phyloP scores from a whole-genome alignment of 2,888 invertebrate species.

The Himalopsyche japonica region DNA sequence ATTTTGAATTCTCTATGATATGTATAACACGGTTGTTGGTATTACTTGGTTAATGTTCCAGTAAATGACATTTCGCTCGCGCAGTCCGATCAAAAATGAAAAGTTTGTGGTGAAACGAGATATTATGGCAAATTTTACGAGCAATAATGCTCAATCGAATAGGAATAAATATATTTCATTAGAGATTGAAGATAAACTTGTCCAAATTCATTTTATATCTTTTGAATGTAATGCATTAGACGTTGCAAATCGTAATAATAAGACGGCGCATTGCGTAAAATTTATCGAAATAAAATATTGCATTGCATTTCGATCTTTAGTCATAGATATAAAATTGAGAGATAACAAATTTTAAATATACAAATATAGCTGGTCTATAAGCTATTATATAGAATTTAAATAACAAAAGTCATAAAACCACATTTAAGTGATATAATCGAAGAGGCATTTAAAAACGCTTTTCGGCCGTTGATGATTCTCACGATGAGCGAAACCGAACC shows the following conservation, averaged over 20 bases:
- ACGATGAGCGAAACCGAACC: too few relatives aligned
- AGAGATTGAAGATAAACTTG: background rate
- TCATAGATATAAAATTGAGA: too few relatives aligned
- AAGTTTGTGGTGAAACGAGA: background rate
- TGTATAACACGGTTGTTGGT: background rate
- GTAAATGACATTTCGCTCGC: background rate
- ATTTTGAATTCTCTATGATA: background rate
- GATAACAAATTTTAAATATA: too few relatives aligned
- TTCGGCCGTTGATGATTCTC: too few relatives aligned
- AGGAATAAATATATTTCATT: background rate
- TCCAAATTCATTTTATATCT: background rate
- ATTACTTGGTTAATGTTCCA: background rate
- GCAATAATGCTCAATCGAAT: background rate
- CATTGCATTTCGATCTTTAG: too few relatives aligned
- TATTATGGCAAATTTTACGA: slow-evolving; percentile 1
- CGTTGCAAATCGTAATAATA: background rate
- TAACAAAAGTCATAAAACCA: too few relatives aligned
- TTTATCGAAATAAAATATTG: too few relatives aligned
- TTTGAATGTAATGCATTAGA: background rate
- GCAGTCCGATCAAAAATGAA: slow-evolving; percentile 5
- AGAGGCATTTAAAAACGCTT: too few relatives aligned
- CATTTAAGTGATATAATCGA: too few relatives aligned
- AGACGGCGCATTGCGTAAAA: background rate
- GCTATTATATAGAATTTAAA: too few relatives aligned
- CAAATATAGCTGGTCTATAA: too few relatives aligned